Percentiles rank a stretch among this genome's conserved stretches.
These are phyloP conservation scores for Lerista edwardsae DNA, from an alignment of 2,797 vertebrate species.

Conservation along the genomic window DNA sequence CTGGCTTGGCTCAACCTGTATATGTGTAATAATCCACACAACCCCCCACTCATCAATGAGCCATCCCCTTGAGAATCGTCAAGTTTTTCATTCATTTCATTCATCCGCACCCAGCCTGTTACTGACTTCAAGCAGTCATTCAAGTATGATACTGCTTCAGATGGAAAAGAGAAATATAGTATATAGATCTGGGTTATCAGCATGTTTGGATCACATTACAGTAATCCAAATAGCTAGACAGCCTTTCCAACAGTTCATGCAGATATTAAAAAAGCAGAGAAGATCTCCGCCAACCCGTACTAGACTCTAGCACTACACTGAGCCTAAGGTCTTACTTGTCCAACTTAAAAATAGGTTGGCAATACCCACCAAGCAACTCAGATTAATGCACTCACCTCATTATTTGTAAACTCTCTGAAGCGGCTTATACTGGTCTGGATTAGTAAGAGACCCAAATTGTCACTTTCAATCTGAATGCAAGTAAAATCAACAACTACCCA, in stretches of 20 bases:
- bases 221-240: neutral
- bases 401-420: conserved; percentile 50
- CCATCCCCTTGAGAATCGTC: neutral
- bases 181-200: neutral
- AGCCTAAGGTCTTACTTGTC: neutral
- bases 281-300: neutral
- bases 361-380: conserved; percentile 26
- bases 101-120: neutral
- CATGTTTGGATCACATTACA: neutral
- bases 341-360: conserved; percentile 33
- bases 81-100: too few species aligned
- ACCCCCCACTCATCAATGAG: neutral
- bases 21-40: neutral
- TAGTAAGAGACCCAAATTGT: conserved; percentile 47
- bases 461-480: conserved; percentile 44
- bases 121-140: neutral
- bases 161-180: neutral
- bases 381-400: conserved; percentile 50
- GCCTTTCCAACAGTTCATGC: neutral
- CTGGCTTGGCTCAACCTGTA: too few species aligned
- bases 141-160: neutral
- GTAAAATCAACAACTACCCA: neutral
- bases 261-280: neutral
- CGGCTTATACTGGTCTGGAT: conserved; percentile 41
- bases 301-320: neutral